Evolutionary conservation across 2,797 vertebrate genomes (phyloP), one percentile per base, ranked within the genome.

Genomic region (Threskiornis aethiopicus): DNA sequence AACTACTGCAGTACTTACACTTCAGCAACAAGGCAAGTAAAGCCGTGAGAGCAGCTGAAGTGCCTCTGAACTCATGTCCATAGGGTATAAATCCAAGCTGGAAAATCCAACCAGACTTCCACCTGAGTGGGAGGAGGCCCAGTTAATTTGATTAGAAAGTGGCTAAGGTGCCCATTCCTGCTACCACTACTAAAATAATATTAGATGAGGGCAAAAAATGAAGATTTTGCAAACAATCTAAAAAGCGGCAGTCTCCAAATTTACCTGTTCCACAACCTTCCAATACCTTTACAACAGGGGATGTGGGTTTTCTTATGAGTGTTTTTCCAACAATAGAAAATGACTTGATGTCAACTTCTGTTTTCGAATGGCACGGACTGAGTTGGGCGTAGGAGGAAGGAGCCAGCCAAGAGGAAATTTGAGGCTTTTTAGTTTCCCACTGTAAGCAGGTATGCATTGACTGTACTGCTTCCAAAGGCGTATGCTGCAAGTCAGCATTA

Each of bases 381-480:
- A 73, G 49, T 1, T 90, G 96, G 94, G 94, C 6, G 88, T 92
- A 90, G 94, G 67, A 97, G 94, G 93, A 95, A 96, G 71, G 59
- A 97, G 72, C 26, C 81, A 94, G 94, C 92, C 96, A 96, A 96
- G 84, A 97, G 97, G 96, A 97, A 97, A 96, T 96, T 93, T 96
- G 95, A 97, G 93, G 97, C 90, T 96, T 97, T 96, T 94, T 54
- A 92, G 81, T 95, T 97, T 96, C 93, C 96, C 94, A 26, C 81
- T 85, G 64, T 91, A 97, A 95, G 94, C 94, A 97, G 96, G 97
- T 96, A 97, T 96, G 90, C 25, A 0, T 85, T 92, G 94, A 96
- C 81, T 96, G 90, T 95, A 92, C 88, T 51, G 78, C 71, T 96
- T 97, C 95, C 94, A 96, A 96, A 97, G 95, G 97, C 82, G 89